A percentile compares a stretch with the other conserved stretches of the same genome.
These are phyloP conservation scores for Protodeltote pygarga DNA, from an alignment of 2,888 invertebrate genomes.

Conservation along the genomic window DNA sequence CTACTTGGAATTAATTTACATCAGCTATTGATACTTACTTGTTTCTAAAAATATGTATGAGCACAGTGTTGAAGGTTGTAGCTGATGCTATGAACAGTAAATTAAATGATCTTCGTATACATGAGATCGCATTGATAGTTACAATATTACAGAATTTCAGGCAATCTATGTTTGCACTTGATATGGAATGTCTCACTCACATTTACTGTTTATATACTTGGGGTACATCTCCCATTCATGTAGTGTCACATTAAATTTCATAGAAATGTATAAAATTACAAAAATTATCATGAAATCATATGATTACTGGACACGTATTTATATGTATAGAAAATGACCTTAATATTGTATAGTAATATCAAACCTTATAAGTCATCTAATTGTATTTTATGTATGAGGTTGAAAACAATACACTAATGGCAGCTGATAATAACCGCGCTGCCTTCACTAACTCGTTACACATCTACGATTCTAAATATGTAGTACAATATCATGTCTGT, in stretches of 20 bases:
- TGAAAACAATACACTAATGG: conserved; percentile 70
- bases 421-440: conserved; percentile 60
- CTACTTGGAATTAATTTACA: conserved; percentile 15
- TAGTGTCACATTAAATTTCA: conserved; percentile 80
- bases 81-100: conserved; percentile 10
- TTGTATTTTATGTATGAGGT: conserved; percentile 71
- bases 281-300: conserved; percentile 81
- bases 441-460: conserved; percentile 74
- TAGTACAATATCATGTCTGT: conserved; percentile 79
- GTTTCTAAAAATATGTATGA: conserved; percentile 17
- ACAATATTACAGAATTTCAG: conserved; percentile 32
- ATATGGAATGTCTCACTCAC: conserved; percentile 86
- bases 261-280: conserved; percentile 87
- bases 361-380: conserved; percentile 75
- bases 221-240: conserved; percentile 70
- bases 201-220: conserved; percentile 72
- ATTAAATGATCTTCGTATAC: conserved; percentile 14
- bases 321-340: conserved; percentile 71
- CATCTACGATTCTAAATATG: conserved; percentile 80
- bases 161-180: conserved; percentile 62
- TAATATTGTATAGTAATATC: conserved; percentile 79
- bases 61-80: conserved; percentile 9
- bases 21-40: conserved; percentile 14
- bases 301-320: conserved; percentile 69
- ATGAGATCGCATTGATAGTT: conserved; percentile 38